Base-by-base conservation (phyloP, 2,113 vertebrate genomes). In the zebrafish (Danio rerio) region DNA sequence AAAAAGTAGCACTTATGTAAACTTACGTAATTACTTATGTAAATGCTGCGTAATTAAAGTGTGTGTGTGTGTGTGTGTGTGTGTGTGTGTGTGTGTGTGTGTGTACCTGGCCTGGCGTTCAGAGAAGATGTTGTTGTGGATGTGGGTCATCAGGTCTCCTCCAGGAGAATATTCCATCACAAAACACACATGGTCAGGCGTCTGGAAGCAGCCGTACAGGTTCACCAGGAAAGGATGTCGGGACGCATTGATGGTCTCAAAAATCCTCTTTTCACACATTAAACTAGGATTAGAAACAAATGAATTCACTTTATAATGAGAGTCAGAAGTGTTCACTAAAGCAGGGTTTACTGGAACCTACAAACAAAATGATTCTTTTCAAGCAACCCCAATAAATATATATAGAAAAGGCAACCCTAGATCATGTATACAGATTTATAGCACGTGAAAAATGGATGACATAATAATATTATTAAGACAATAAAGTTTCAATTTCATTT, bases 121-220 rank as follows among this genome's bases (percentile, higher is more conserved):
- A 0, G 94, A 92, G 91, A 99, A 99, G 79, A 97, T 94, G 5
- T 94, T 92, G 56, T 92, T 94, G 2, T 97, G 96, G 88, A 99
- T 98, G 87, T 96, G 97, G 91, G 97, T 98, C 98, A 99, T 99
- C 47, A 99, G 95, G 90, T 99, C 98, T 0, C 98, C 97, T 0
- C 97, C 98, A 0, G 97, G 95, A 9, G 95, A 92, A 16, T 99
- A 99, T 89, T 99, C 98, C 75, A 98, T 98, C 83, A 99, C 95
- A 0, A 99, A 99, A 87, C 98, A 99, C 66, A 95, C 94, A 0
- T 99, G 97, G 53, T 96, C 95, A 9, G 91, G 10, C 4, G 96
- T 99, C 93, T 99, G 98, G 93, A 99, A 97, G 91, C 97, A 98
- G 0, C 96, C 96, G 10, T 97, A 92, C 11, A 99, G 94, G 88